Evolutionary conservation across 2,888 invertebrate species (phyloP), one percentile per base, ranked within the genome.

Genomic region (Agrochola litura): DNA sequence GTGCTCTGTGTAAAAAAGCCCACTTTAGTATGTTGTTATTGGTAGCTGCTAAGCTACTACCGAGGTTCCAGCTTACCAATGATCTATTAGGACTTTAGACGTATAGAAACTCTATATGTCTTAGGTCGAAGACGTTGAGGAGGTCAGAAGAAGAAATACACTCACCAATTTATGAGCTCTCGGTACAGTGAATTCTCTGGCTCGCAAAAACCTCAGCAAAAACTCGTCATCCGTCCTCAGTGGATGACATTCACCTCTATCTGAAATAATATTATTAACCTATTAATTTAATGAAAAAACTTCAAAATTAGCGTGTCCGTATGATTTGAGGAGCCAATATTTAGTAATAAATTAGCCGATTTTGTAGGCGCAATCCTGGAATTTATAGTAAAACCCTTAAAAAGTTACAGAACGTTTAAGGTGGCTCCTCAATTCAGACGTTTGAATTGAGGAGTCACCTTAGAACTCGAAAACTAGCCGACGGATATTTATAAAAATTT

Each of bases 161-260:
- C 93, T 84, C 86, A 96, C 96, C 90, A 95, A 88, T 90, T 91
- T 95, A 81, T 96, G 95, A 10, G 96, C 96, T 81, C 92, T 92
- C 2, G 93, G 95, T 37, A 95, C 92, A 16, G 94, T 86, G 82
- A 95, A 96, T 58, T 91, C 82, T 49, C 93, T 90, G 2, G 92
- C 93, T 73, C 96, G 90, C 10, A 96, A 92, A 84, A 93, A 96
- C 60, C 94, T 90, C 46, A 96, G 86, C 2, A 96, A 86, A 70
- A 87, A 96, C 1, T 89, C 93, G 66, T 96, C 96, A 73, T 96
- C 96, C 0, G 92, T 95, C 68, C 96, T 89, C 10, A 88, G 81
- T 0, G 96, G 96, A 0, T 79, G 80, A 83, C 96, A 96, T 87
- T 95, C 93, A 3, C 90, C 93, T n/a, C 95, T 93, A 41, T 95